Conservation (phyloP, 1,140 invertebrate genomes). For the Augochlora pura region DNA sequence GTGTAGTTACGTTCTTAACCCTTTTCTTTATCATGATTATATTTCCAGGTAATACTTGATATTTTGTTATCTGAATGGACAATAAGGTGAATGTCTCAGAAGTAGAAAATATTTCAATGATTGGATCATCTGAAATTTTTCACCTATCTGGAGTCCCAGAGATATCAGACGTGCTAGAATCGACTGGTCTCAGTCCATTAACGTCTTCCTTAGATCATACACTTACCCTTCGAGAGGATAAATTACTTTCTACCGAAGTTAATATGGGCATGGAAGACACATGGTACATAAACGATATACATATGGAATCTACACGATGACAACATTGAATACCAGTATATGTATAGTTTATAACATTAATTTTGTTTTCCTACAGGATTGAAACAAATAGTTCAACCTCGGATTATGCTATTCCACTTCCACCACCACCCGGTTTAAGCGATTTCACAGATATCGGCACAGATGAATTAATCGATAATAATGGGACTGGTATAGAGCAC, state of each 20-base stretch:
- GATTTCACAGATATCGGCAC: constrained; percentile 71
- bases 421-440: constrained; percentile 72
- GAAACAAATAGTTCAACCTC: constrained; percentile 76
- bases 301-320: constrained; percentile 8
- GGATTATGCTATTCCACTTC: constrained; percentile 76
- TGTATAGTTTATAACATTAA: neutral
- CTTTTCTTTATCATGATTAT: constrained; percentile 19
- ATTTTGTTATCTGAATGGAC: constrained; percentile 75
- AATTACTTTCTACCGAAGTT: constrained; percentile 65
- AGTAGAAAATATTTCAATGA: constrained; percentile 75
- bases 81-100: constrained; percentile 69
- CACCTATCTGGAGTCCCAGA: constrained; percentile 70
- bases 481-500: constrained; percentile 69
- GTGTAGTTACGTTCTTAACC: neutral
- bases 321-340: neutral
- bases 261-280: constrained; percentile 79
- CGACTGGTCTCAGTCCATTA: constrained; percentile 76
- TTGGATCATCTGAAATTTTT: constrained; percentile 71
- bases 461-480: constrained; percentile 65
- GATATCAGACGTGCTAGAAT: constrained; percentile 73
- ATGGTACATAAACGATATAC: constrained; percentile 64
- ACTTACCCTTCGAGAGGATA: constrained; percentile 75
- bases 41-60: constrained; percentile 42
- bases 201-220: constrained; percentile 75
- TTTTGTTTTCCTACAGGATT: constrained; percentile 61